A percentile compares a stretch with the other conserved stretches of the same genome.
Conservation (phyloP, 64 coral and sea anemone genomes). For the Orbicella faveolata region DNA sequence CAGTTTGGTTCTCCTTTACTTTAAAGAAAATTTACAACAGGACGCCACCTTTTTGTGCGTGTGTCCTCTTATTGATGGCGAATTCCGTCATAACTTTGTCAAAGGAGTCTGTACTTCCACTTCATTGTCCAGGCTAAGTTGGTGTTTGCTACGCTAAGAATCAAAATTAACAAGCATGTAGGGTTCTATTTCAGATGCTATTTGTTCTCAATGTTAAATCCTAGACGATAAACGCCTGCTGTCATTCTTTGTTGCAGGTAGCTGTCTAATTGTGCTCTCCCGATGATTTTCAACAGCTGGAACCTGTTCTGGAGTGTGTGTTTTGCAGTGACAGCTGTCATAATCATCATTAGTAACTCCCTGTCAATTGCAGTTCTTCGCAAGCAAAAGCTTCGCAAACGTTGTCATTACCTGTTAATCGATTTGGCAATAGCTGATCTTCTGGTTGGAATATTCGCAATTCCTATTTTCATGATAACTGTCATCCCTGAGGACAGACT, state of each 20-base stretch:
- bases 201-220: neutral
- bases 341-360: slow-evolving; percentile 52
- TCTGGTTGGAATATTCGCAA: slow-evolving; percentile 2
- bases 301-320: slow-evolving; percentile 41
- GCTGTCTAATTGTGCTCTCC: neutral
- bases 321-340: slow-evolving; percentile 14
- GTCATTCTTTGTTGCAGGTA: neutral
- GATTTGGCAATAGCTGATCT: slow-evolving; percentile 13
- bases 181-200: too few species aligned
- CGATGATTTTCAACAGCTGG: neutral
- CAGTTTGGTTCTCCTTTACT: too few species aligned
- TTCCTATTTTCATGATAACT: neutral
- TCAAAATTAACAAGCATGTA: too few species aligned
- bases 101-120: too few species aligned
- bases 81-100: too few species aligned
- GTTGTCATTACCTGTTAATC: neutral
- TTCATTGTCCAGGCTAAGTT: too few species aligned
- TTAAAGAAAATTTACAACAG: too few species aligned
- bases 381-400: neutral
- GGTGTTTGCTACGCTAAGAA: too few species aligned
- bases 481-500: too few species aligned
- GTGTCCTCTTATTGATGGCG: too few species aligned
- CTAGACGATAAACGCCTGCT: neutral
- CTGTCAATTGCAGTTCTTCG: slow-evolving; percentile 44
- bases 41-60: too few species aligned